These are phyloP conservation scores for Lytechinus variegatus DNA, from an alignment of 35 echinoderm and acorn worm genomes.

Conservation along the genomic window DNA sequence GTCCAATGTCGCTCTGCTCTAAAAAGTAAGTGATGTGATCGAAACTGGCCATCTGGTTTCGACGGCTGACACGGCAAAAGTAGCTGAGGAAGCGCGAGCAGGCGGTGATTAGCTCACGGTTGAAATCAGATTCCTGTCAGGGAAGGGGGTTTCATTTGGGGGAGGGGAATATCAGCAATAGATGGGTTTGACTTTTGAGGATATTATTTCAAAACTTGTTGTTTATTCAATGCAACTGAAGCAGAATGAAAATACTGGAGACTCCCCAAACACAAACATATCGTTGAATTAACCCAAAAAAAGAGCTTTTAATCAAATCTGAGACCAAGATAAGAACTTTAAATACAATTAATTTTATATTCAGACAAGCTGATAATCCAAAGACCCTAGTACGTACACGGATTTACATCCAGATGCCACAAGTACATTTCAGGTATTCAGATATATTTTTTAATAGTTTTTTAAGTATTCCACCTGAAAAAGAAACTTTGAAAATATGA, in stretches of 20 bases:
- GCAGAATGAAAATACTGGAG: not conserved
- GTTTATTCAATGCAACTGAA: not conserved
- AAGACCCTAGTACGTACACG: too few species aligned
- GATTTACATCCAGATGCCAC: too few species aligned
- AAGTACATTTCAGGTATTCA: too few species aligned
- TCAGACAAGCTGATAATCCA: too few species aligned
- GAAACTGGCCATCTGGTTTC: conserved; percentile 83
- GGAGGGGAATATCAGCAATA: not conserved
- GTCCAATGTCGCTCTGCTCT: conserved; percentile 92
- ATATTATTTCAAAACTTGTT: not conserved
- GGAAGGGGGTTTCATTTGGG: not conserved
- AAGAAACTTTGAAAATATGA: too few species aligned
- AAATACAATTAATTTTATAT: too few species aligned
- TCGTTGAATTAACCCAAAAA: too few species aligned
- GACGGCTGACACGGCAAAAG: conserved; percentile 84
- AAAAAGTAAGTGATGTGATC: conserved; percentile 83
- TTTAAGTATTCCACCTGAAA: too few species aligned
- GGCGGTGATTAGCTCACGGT: conserved; percentile 91
- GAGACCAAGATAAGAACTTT: too few species aligned
- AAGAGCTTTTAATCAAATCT: too few species aligned
- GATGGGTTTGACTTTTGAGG: not conserved
- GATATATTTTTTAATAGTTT: too few species aligned
- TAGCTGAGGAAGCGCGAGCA: conserved; percentile 96
- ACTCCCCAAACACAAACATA: too few species aligned
- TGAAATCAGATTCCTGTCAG: conserved; percentile 63